Conservation (phyloP, 2,888 invertebrate genomes). For the Acanthosepion esculentum region DNA sequence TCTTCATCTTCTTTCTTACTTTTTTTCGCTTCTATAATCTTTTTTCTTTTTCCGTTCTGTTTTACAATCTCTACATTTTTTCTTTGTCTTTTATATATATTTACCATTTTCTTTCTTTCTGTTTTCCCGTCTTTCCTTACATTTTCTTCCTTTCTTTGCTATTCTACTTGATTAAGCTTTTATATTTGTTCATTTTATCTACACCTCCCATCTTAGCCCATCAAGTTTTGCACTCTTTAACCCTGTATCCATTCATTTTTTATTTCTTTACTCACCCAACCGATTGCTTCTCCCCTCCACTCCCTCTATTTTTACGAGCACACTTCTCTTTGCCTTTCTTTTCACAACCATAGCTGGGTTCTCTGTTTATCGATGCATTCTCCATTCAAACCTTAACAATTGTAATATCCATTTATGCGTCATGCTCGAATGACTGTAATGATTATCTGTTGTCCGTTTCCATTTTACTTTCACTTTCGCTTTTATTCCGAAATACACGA, state of each 20-base stretch:
- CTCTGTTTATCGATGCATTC: slow-evolving; percentile 20
- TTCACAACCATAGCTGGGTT: neutral
- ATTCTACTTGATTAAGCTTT: neutral
- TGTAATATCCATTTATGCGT: slow-evolving; percentile 33
- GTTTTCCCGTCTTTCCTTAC: neutral
- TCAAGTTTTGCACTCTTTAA: neutral
- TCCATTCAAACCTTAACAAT: neutral
- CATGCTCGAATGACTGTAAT: neutral
- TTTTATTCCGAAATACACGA: neutral
- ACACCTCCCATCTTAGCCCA: neutral
- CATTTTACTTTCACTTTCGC: neutral
- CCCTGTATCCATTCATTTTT: neutral
- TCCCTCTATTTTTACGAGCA: neutral
- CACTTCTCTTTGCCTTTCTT: neutral
- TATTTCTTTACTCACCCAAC: neutral
- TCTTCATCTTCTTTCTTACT: no score
- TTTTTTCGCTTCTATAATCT: neutral
- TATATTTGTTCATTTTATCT: neutral
- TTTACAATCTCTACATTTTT: neutral
- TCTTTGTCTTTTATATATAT: neutral
- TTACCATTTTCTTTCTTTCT: neutral
- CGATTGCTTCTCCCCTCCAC: neutral
- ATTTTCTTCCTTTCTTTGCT: neutral
- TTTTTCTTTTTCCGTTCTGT: neutral
- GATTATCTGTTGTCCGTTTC: slow-evolving; percentile 9